Percentiles rank a stretch among this genome's conserved stretches.
These are phyloP conservation scores for Atta cephalotes DNA, from an alignment of 1,140 invertebrate genomes.

Conservation along the genomic window DNA sequence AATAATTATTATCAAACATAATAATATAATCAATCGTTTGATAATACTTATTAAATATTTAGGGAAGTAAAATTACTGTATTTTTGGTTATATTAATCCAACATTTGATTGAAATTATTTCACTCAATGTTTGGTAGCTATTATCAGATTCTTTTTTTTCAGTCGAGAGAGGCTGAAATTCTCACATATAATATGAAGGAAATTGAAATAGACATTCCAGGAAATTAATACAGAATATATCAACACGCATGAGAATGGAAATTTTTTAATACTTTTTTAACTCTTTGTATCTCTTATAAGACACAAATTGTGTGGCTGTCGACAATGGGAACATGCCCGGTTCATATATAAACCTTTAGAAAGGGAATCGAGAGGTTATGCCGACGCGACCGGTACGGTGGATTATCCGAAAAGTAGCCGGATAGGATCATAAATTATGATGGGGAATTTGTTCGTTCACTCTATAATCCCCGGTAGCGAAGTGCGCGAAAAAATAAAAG, in stretches of 20 bases:
- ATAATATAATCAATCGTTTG: no score
- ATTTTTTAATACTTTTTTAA: constrained; percentile 40
- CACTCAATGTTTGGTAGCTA: no score
- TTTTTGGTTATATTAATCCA: no score
- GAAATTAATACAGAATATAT: constrained; percentile 33
- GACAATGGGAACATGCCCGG: constrained; percentile 18
- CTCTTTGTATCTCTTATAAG: constrained; percentile 17
- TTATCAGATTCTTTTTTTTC: no score
- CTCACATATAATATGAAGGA: not conserved
- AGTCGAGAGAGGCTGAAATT: not conserved
- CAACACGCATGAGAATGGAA: constrained; percentile 13
- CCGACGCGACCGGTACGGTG: constrained; percentile 66
- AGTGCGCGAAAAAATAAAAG: constrained; percentile 37
- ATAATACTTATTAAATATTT: no score
- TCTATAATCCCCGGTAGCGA: constrained; percentile 68
- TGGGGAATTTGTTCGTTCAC: constrained; percentile 73
- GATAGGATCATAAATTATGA: constrained; percentile 76
- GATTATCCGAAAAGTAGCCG: constrained; percentile 72
- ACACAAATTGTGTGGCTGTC: constrained; percentile 25
- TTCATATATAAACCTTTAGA: constrained; percentile 41
- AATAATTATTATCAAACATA: no score
- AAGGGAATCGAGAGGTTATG: constrained; percentile 59
- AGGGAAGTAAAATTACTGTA: no score
- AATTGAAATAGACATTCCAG: constrained; percentile 25
- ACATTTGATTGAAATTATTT: no score